These are phyloP conservation scores for Drosophila algonquin DNA, from an alignment of 2,888 invertebrate genomes.

Conservation along the genomic window DNA sequence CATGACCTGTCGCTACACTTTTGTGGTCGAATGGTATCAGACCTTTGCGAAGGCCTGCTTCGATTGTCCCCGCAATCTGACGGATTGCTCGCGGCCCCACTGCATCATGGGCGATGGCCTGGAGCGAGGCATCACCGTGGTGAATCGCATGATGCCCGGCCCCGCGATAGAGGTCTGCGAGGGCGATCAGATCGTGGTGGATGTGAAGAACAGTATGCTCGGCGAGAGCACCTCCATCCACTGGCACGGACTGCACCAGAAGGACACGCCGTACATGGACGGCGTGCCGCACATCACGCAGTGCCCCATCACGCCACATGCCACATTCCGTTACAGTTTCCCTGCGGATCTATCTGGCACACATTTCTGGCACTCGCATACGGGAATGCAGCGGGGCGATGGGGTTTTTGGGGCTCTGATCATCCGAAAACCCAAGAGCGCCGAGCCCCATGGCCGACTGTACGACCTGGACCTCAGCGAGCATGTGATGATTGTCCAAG, in stretches of 20 bases:
- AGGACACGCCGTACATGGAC: constrained; percentile 92
- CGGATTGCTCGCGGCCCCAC: constrained; percentile 91
- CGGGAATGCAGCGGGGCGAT: constrained; percentile 93
- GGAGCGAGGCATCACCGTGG: constrained; percentile 89
- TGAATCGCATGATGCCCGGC: constrained; percentile 95
- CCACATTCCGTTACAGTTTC: constrained; percentile 91
- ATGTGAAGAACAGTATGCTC: constrained; percentile 91
- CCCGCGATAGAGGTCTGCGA: constrained; percentile 94
- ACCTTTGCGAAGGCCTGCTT: constrained; percentile 95
- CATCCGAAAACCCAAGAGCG: constrained; percentile 87
- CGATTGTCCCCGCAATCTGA: constrained; percentile 89
- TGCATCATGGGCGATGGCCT: constrained; percentile 94
- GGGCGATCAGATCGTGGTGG: constrained; percentile 92
- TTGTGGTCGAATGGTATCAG: constrained; percentile 89
- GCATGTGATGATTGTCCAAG: constrained; percentile 90
- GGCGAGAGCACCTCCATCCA: constrained; percentile 94
- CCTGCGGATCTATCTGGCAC: constrained; percentile 90
- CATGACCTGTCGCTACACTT: constrained; percentile 88
- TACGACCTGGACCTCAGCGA: constrained; percentile 92
- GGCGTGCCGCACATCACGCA: constrained; percentile 94
- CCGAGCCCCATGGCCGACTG: constrained; percentile 87
- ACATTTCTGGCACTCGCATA: constrained; percentile 93
- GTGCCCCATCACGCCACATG: constrained; percentile 91
- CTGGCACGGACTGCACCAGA: constrained; percentile 96
- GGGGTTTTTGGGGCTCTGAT: constrained; percentile 92